Evolutionary conservation across 1,140 invertebrate genomes (phyloP).

Genomic region (Neodiprion virginianus): DNA sequence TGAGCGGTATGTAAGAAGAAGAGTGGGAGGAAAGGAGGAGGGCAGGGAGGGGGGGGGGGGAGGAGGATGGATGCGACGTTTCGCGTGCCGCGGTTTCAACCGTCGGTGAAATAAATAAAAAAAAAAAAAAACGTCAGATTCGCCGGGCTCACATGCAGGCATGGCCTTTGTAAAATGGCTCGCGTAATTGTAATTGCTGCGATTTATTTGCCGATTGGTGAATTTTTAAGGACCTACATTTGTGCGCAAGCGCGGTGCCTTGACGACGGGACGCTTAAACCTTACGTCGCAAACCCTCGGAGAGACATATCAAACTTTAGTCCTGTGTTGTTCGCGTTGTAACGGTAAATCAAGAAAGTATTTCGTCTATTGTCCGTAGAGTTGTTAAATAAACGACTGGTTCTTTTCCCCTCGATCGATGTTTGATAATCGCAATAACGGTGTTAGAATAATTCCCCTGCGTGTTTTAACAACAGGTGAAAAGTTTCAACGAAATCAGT

Average conservation of each 20-base stretch:
- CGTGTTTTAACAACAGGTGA: background rate
- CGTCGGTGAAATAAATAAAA: background rate
- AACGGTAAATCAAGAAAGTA: background rate
- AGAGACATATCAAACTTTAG: conserved; percentile 42
- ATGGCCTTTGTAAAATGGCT: background rate
- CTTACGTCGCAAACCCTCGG: conserved; percentile 27
- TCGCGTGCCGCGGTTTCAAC: background rate
- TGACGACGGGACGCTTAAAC: conserved; percentile 50
- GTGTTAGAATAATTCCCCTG: background rate
- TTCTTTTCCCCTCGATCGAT: too few relatives aligned
- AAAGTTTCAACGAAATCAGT: background rate
- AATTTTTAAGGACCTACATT: background rate
- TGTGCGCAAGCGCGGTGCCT: conserved; percentile 55
- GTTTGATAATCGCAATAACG: too few relatives aligned
- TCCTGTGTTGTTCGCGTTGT: conserved; percentile 31
- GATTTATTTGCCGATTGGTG: background rate
- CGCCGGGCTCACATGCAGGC: background rate
- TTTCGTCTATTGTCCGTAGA: too few relatives aligned
- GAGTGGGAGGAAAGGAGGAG: background rate
- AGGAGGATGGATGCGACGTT: too few relatives aligned
- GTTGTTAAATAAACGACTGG: too few relatives aligned
- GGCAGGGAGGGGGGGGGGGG: background rate
- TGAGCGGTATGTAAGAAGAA: background rate
- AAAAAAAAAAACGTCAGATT: background rate
- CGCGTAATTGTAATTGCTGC: background rate